Base-by-base conservation (phyloP, 2,113 vertebrate species). In the Shinisaurus crocodilurus region DNA sequence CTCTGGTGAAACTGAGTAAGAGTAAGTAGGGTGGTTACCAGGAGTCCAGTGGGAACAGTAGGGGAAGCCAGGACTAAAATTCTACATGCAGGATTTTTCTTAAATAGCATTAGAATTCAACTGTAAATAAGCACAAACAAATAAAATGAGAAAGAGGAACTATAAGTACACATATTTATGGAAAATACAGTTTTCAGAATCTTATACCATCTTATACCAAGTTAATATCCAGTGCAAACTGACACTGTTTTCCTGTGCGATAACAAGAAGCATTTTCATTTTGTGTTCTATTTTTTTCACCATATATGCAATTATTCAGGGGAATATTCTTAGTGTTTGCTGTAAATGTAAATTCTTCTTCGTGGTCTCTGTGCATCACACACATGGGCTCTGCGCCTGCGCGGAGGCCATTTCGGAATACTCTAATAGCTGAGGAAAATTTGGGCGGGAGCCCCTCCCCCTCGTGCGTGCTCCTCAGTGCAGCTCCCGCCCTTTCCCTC, bases 1-100 rank as follows among this genome's bases (percentile, higher is more conserved):
- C 91, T 95, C 90, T 95, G 88, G 92, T 96, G 94, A 92, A 95
- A 93, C 45, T 90, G 89, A 79, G n/a, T 90, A 85, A 40, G 85
- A 94, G 70, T 95, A 76, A 83, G 3, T 90, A 88, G 94, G 13
- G 79, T 90, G 63, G 93, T 88, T 94, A 91, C 86, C 23, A 37
- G 84, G 94, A 92, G 85, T 93, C 79, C 2, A 18, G 85, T 91
- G 86, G 88, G 89, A 88, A 82, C 75, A 92, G 82, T 54, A 67
- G 34, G 82, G 89, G 92, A 94, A 89, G 87, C 87, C 32, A 90
- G 88, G 81, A 74, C 80, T 92, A 67, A 29, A 91, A 88, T 18
- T 34, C 13, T 57, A 27, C 43, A 60, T 34, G 6, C 25, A 77
- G n/a, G 6, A 69, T 18, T 72, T 83, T 50, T 79, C 63, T 54